Conservation (phyloP, 37 sponge, comb jelly and placozoan genomes). For the Beroe forskalii region DNA sequence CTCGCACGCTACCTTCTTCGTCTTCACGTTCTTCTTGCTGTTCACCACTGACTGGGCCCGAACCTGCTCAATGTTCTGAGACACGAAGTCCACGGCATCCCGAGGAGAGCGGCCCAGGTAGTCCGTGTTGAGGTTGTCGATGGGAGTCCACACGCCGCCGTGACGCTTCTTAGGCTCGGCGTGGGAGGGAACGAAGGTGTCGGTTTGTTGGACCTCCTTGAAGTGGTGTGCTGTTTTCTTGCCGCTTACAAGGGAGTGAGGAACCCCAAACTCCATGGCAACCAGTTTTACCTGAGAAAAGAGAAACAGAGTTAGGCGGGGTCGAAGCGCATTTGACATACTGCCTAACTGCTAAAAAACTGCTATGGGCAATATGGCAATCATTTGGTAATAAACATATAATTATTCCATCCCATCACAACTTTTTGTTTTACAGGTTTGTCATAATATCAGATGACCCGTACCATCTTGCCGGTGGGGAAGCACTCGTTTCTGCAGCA, state of each 20-base stretch:
- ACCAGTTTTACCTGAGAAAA: slow-evolving; percentile 23
- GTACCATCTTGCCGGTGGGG: slow-evolving; percentile 48
- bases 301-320: no score
- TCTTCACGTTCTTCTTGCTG: background rate
- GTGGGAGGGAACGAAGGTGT: background rate
- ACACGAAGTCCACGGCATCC: slow-evolving; percentile 66
- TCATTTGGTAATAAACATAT: no score
- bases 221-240: slow-evolving; percentile 9
- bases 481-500: slow-evolving; percentile 34
- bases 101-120: slow-evolving; percentile 65
- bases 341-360: no score
- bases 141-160: slow-evolving; percentile 68
- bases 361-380: no score
- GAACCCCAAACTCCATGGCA: slow-evolving; percentile 62
- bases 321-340: no score
- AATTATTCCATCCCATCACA: no score
- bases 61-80: slow-evolving; percentile 70
- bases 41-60: background rate
- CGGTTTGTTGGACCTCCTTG: background rate
- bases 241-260: background rate
- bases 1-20: background rate
- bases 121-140: slow-evolving; percentile 73
- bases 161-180: background rate
- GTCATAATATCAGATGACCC: no score
- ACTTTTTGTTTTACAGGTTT: no score